Conservation (phyloP, 2,888 invertebrate species). For the Nomada ferruginata region DNA sequence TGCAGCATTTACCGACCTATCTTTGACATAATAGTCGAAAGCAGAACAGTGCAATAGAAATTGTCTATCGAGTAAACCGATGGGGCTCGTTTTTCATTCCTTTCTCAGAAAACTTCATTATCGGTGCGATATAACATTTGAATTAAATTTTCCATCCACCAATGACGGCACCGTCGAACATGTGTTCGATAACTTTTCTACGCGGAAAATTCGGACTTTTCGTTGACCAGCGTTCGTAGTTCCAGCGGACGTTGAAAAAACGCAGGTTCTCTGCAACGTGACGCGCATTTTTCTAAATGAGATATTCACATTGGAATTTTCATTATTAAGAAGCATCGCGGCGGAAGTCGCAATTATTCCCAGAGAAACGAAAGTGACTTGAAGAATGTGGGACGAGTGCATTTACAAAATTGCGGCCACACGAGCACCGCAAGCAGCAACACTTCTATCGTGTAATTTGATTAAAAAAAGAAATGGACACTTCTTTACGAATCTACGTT, state of each 20-base stretch:
- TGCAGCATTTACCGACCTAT: neutral
- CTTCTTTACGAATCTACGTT: too few relatives aligned
- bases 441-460: neutral
- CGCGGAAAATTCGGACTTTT: neutral
- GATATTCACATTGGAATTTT: slow-evolving; percentile 12
- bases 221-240: neutral
- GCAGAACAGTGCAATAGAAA: neutral
- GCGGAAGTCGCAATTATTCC: slow-evolving; percentile 26
- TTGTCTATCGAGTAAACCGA: neutral
- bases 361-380: slow-evolving; percentile 3
- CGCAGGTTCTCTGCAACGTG: neutral
- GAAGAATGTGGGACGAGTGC: slow-evolving; percentile 10
- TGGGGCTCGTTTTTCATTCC: neutral
- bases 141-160: too few relatives aligned
- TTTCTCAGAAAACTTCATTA: too few relatives aligned
- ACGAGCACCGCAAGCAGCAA: neutral
- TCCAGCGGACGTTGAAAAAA: neutral
- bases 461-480: neutral
- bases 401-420: slow-evolving; percentile 16
- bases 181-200: neutral
- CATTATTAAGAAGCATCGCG: slow-evolving; percentile 23
- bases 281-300: slow-evolving; percentile 11
- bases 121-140: too few relatives aligned
- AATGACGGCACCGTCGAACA: too few relatives aligned
- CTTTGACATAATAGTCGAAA: neutral